Conservation (phyloP, 2,888 invertebrate genomes). For the Kryphioiulus occultus region DNA sequence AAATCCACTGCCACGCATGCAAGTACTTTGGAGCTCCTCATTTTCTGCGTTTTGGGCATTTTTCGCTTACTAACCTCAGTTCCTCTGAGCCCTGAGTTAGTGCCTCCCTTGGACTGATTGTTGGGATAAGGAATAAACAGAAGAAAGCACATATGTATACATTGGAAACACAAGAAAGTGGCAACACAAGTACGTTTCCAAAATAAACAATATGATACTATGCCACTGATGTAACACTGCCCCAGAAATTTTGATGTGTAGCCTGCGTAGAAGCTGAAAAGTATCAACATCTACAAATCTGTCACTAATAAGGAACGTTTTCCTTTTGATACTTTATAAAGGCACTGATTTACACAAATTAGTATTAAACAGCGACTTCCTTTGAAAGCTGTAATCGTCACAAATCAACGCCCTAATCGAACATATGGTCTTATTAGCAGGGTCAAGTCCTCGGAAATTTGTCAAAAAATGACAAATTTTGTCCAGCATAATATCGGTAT, state of each 20-base stretch:
- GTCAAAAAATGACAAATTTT: background rate
- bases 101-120: conserved; percentile 30
- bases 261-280: too few relatives aligned
- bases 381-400: background rate
- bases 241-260: background rate
- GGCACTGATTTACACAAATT: too few relatives aligned
- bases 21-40: background rate
- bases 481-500: background rate
- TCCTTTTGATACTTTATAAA: background rate
- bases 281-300: background rate
- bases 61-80: conserved; percentile 16
- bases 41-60: background rate
- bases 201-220: background rate
- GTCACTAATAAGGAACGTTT: background rate
- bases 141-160: conserved; percentile 22
- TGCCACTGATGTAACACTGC: background rate
- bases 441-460: background rate
- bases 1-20: conserved; percentile 22
- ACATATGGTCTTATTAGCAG: background rate
- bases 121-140: conserved; percentile 31
- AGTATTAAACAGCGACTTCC: background rate
- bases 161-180: conserved; percentile 2
- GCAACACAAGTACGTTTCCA: background rate
- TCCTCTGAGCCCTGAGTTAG: conserved; percentile 35
- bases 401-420: background rate